Evolutionary conservation across 1,140 invertebrate genomes (phyloP), one percentile per base, ranked within the genome.

Genomic region (Drosophila hydei): DNA sequence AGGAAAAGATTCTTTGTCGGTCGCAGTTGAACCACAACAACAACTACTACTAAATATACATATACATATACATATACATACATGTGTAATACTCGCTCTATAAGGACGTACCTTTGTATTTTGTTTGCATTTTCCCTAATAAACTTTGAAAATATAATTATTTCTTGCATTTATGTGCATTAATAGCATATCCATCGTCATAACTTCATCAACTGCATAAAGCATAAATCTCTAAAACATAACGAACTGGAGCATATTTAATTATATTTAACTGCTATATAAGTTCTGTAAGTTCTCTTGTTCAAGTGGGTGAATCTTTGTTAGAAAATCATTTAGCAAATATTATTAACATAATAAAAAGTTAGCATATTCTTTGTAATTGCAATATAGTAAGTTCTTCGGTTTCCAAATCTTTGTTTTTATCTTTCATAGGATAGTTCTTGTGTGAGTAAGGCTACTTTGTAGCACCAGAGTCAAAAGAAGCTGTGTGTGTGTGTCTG

Each of bases 141-240:
- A 79, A 76, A 79, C 69, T 76, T 69, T 76, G 55, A 78, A 79
- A 76, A 78, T 75, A 78, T 75, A 68, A 68, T 59, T 36, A 30
- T 30, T 33, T 33, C 30, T 64, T 36, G 36, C 30, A 23, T 18
- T 47, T 48, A 45, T 14, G 45, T 47, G 45, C 45, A 47, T 12
- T 6, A 45, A 18, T 45, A 8, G 18, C 16, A 9, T 21, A 38
- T 12, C 18, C 19, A 18, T 61, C 21, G 40, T 14, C 9, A 18
- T 33, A 19, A 38, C 6, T 9, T 19, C 1, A 1, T 69, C 40
- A 55, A 55, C 52, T 47, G 62, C 42, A 51, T 67, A 50, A 14
- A 16, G 16, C 48, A 59, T 72, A 67, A 68, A 67, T 59, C 45
- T 72, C 36, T 70, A 30, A 33, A 70, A 70, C 60, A 48, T 70